These are phyloP conservation scores for Silurus meridionalis DNA, from an alignment of 2,113 vertebrate genomes.

Conservation along the genomic window DNA sequence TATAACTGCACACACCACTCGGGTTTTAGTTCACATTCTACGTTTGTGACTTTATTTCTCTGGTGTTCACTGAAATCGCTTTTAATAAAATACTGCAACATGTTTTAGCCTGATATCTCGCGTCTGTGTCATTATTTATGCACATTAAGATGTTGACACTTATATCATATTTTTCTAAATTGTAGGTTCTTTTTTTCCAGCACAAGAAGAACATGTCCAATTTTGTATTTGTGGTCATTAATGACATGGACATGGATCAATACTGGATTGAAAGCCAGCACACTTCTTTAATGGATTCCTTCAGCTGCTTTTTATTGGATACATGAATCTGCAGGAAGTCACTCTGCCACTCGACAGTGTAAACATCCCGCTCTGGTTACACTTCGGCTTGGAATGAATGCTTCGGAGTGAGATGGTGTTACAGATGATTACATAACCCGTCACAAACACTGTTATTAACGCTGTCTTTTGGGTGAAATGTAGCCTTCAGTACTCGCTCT, in stretches of 20 bases:
- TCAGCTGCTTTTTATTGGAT: constrained; percentile 2
- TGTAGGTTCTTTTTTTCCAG: background rate
- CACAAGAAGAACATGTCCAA: background rate
- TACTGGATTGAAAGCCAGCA: background rate
- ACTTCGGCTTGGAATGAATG: background rate
- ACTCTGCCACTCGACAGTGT: background rate
- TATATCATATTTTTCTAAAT: background rate
- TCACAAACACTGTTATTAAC: background rate
- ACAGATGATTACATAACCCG: background rate
- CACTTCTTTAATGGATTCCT: background rate
- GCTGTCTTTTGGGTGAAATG: background rate
- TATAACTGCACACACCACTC: background rate
- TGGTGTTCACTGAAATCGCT: background rate
- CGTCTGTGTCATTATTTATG: background rate
- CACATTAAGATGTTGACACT: background rate
- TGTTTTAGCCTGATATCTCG: background rate
- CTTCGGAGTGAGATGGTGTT: background rate
- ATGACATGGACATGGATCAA: background rate
- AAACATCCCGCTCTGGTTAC: constrained; percentile 9
- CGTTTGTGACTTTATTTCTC: background rate
- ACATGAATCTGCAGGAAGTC: background rate
- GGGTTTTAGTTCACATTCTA: background rate
- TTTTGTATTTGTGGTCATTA: background rate
- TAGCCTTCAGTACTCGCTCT: background rate
- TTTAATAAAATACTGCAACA: background rate